Percentiles rank a stretch among this genome's conserved stretches.
These are phyloP conservation scores for Ictalurus punctatus DNA, from an alignment of 2,113 vertebrate species.

Conservation along the genomic window DNA sequence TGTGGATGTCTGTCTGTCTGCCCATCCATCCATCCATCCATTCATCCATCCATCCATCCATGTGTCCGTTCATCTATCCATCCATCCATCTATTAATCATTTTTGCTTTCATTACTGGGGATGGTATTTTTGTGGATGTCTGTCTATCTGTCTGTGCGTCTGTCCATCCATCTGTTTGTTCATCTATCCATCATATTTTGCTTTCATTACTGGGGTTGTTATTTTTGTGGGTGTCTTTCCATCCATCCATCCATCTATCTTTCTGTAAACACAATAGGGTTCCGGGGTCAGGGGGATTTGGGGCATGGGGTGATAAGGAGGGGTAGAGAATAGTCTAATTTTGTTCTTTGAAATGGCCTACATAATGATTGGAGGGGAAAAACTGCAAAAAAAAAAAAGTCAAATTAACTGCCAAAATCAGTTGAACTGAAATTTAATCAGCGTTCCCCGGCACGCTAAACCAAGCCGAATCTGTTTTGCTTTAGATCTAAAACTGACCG, in stretches of 20 bases:
- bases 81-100: neutral
- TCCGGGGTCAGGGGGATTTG: too few species aligned
- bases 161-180: neutral
- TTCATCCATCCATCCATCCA: neutral
- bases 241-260: neutral
- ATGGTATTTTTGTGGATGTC: too few species aligned
- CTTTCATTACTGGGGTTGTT: too few species aligned
- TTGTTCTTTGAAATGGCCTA: neutral
- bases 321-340: neutral
- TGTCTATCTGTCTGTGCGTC: neutral
- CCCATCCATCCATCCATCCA: too few species aligned
- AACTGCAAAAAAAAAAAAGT: neutral
- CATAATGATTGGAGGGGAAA: neutral
- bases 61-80: neutral
- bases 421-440: neutral
- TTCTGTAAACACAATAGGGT: neutral
- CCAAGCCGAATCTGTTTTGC: neutral
- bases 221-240: neutral
- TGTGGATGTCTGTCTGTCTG: neutral
- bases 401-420: neutral
- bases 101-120: neutral
- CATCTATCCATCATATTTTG: neutral
- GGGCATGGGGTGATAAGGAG: too few species aligned
- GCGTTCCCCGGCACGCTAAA: neutral
- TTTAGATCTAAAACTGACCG: conserved; percentile 68